Conservation (phyloP, 1,140 invertebrate species). For the Trichoplusia ni region DNA sequence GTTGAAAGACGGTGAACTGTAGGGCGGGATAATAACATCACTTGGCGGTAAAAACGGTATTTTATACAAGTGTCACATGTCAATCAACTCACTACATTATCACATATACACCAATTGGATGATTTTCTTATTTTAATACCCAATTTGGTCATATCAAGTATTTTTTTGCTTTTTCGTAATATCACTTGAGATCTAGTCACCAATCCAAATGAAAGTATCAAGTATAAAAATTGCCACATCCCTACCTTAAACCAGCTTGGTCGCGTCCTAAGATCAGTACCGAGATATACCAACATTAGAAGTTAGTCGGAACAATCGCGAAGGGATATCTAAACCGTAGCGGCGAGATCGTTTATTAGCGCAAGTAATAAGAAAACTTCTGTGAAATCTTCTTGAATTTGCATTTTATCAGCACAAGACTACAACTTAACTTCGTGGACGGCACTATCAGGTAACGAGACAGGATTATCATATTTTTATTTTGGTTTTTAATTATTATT, state of each 20-base stretch:
- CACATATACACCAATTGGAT: too few species aligned
- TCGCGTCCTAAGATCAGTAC: not conserved
- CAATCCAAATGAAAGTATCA: too few species aligned
- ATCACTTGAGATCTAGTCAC: too few species aligned
- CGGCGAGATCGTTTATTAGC: conserved; percentile 67
- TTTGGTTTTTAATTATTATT: not conserved
- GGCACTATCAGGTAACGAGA: conserved; percentile 33
- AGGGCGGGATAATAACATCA: too few species aligned
- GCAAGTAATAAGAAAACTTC: conserved; percentile 76
- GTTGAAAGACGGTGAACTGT: too few species aligned
- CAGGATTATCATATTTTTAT: not conserved
- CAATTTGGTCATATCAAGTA: too few species aligned
- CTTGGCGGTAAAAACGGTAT: too few species aligned
- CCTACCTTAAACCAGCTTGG: not conserved
- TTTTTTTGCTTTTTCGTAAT: too few species aligned
- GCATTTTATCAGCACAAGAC: conserved; percentile 75
- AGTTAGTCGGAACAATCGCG: conserved; percentile 40
- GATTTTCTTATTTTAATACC: too few species aligned
- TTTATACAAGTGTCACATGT: too few species aligned
- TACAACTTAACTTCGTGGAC: conserved; percentile 65
- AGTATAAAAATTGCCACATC: not conserved
- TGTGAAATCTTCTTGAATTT: conserved; percentile 72
- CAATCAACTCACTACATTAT: too few species aligned
- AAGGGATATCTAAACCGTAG: conserved; percentile 19
- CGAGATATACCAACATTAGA: conserved; percentile 12